phyloP scores from a whole-genome alignment of 2,888 invertebrate species.

The Stenchaetothrips biformis region DNA sequence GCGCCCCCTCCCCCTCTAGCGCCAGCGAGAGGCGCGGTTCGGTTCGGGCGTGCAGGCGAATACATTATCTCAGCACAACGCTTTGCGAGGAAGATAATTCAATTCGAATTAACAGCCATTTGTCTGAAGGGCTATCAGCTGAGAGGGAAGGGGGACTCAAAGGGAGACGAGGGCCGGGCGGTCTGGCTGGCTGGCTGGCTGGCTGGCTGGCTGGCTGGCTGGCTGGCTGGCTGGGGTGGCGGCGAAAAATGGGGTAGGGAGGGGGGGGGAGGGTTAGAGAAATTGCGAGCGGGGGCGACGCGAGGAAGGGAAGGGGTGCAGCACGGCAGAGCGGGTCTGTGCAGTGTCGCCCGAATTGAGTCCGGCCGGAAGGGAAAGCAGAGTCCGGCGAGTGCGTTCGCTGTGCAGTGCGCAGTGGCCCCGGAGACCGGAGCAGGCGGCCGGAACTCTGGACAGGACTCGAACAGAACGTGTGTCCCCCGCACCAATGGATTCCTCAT shows the following conservation, averaged over 20 bases:
- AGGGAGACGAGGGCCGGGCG: not conserved
- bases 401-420: no score
- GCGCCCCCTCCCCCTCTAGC: not conserved
- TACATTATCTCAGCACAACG: conserved; percentile 24
- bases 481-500: no score
- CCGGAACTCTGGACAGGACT: no score
- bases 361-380: no score
- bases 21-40: not conserved
- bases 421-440: no score
- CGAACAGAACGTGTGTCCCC: no score
- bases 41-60: conserved; percentile 12
- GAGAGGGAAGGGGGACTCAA: not conserved
- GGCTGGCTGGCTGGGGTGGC: not conserved
- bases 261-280: not conserved
- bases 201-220: not conserved
- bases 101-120: conserved; percentile 25
- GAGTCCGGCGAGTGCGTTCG: no score
- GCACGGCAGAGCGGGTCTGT: not conserved
- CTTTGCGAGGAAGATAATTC: conserved; percentile 24
- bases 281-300: not conserved
- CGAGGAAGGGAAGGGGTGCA: not conserved
- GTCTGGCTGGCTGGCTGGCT: not conserved
- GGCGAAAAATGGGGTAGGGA: not conserved
- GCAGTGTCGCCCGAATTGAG: not conserved
- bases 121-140: conserved; percentile 19